Evolutionary conservation across 2,888 invertebrate species (phyloP).

Genomic region (Campaea margaritaria): DNA sequence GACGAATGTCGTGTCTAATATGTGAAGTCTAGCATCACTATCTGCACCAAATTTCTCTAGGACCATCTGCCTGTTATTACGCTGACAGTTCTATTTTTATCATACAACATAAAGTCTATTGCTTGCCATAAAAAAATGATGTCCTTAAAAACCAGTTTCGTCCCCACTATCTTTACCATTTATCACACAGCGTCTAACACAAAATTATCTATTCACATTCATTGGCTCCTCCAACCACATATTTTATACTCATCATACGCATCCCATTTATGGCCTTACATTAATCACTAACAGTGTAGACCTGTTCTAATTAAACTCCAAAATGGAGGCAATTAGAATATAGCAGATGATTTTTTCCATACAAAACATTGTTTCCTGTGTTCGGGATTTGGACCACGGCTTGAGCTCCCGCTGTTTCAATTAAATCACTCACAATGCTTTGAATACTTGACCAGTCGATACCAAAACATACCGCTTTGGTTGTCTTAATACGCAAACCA

Average conservation of each 20-base stretch:
- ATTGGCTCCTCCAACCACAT: slow-evolving; percentile 33
- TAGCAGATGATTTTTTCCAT: slow-evolving; percentile 75
- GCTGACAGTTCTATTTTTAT: too few relatives aligned
- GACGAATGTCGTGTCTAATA: too few relatives aligned
- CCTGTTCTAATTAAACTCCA: slow-evolving; percentile 75
- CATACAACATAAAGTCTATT: too few relatives aligned
- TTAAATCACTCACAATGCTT: slow-evolving; percentile 84
- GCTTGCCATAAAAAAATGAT: not conserved
- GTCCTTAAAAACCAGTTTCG: slow-evolving; percentile 7
- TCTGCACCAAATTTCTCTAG: too few relatives aligned
- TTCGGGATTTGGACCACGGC: slow-evolving; percentile 59
- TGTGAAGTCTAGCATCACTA: too few relatives aligned
- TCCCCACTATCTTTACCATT: slow-evolving; percentile 25
- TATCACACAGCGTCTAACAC: slow-evolving; percentile 33
- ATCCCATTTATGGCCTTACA: slow-evolving; percentile 65
- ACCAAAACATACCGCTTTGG: slow-evolving; percentile 74
- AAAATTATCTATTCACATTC: slow-evolving; percentile 33
- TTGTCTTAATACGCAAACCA: slow-evolving; percentile 45
- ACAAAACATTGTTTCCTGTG: slow-evolving; percentile 80
- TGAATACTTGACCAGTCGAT: slow-evolving; percentile 74
- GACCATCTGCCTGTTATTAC: too few relatives aligned
- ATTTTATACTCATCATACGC: slow-evolving; percentile 60
- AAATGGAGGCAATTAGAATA: slow-evolving; percentile 75
- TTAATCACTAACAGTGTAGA: slow-evolving; percentile 60
- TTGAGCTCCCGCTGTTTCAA: slow-evolving; percentile 82